Base-by-base conservation (phyloP, 2,797 vertebrate species). In the Xerus rutilus region DNA sequence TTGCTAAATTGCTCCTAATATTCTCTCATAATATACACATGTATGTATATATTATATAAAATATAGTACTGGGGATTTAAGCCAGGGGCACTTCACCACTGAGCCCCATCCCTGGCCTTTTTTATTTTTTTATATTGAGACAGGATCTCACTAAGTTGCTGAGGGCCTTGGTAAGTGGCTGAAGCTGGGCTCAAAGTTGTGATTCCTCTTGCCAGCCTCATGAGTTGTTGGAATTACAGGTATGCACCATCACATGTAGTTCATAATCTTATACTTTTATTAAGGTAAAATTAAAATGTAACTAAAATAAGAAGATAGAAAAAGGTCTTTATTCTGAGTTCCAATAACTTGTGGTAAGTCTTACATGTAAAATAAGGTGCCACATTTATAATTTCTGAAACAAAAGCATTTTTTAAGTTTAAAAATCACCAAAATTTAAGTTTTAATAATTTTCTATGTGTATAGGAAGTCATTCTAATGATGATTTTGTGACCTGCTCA, bases 261-360 rank as follows among this genome's bases (percentile, higher is more conserved):
- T 57, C 54, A 57, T 70, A 91, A 52, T 49, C 30, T 35, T 65
- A 72, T 25, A 73, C 15, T 74, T 94, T 70, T 57, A 72, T 49
- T 32, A 65, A 7, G 64, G 54, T 54, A 54, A 18, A 54, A 54
- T 54, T 18, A 54, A 59, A 93, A 88, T 32, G 43, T 72, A 92
- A 88, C 62, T 69, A 94, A 92, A 88, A 82, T 86, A 90, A 79
- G 96, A 96, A 92, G 13, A 32, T 45, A 78, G 7, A 12, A 73
- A 91, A 93, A 76, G 35, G 7, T 74, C 21, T 14, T 89, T 74
- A 5, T 47, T 13, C 30, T 52, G 1, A 52, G 18, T 21, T 73
- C 59, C 59, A 39, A 83, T 74, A 92, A 88, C 67, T 47, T 45
- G 14, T 28, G 7, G 4, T 43, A 72, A 95, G 18, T 59, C 3